phyloP scores from a whole-genome alignment of 2,797 vertebrate genomes.

The Gastrophryne carolinensis region DNA sequence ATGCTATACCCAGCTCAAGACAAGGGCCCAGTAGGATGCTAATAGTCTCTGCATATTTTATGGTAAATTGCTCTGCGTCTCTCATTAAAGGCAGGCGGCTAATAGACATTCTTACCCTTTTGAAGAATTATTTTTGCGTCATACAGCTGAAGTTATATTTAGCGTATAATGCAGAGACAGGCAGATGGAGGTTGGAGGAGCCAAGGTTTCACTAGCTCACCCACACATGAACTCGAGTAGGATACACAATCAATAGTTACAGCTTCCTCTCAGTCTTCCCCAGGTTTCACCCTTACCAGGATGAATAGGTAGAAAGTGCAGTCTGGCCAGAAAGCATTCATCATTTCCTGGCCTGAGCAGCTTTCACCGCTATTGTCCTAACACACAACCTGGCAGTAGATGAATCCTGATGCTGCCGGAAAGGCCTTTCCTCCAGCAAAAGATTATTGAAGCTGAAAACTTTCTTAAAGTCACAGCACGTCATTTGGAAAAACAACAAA shows the following conservation, averaged over 20 bases:
- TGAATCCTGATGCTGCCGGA: constrained; percentile 14
- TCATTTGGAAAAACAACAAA: too few species aligned
- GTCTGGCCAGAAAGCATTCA: constrained; percentile 41
- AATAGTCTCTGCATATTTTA: constrained; percentile 54
- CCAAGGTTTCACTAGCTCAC: constrained; percentile 31
- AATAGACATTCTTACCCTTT: constrained; percentile 51
- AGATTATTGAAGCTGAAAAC: background rate
- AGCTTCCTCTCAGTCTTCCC: constrained; percentile 35
- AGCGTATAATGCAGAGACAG: constrained; percentile 33
- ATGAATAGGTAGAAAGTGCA: constrained; percentile 41
- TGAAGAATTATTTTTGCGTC: constrained; percentile 49
- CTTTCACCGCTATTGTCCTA: constrained; percentile 38
- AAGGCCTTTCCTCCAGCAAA: constrained; percentile 9
- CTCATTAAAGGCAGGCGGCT: constrained; percentile 44
- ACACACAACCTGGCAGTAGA: constrained; percentile 41
- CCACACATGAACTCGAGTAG: constrained; percentile 34
- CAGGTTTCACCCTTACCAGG: constrained; percentile 24
- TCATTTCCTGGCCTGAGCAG: constrained; percentile 37
- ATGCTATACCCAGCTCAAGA: constrained; percentile 31
- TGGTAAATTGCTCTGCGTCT: constrained; percentile 42
- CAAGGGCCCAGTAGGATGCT: constrained; percentile 45
- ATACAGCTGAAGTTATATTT: constrained; percentile 47
- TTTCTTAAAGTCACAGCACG: background rate
- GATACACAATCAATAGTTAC: constrained; percentile 45
- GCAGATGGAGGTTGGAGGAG: constrained; percentile 12